Evolutionary conservation across 2,113 vertebrate species (phyloP), one percentile per base, ranked within the genome.

Genomic region (Hypocryptadius cinnamomeus): DNA sequence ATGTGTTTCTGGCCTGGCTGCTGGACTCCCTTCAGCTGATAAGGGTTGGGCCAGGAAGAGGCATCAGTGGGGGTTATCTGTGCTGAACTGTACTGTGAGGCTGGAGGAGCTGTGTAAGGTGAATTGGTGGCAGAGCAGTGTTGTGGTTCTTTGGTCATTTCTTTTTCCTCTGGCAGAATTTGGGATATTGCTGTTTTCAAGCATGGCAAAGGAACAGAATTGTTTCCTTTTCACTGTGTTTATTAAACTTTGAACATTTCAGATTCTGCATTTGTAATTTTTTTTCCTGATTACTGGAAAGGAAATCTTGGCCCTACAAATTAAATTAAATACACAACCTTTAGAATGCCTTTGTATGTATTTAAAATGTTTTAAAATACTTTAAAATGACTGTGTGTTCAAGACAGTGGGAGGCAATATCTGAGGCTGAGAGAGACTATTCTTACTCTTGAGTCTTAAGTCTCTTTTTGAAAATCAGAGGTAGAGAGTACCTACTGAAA

Each of bases 321-420:
- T 37, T 40, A 17, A 37, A 19, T 11, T 3, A 28, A 65, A 27
- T 10, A 54, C 2, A 9, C 21, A 77, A 16, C 8, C 1, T 80
- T 91, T 31, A 57, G 73, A 87, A 28, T 47, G 37, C 9, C 42
- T 64, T 4, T 12, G 11, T 53, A 4, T 33, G 14, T 15, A 45
- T 45, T 45, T 72, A 54, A 63, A 53, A 31, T 47, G 9, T 2
- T 73, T 84, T 20, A 65, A 57, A 80, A 47, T 72, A 33, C 11
- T 56, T 59, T 7, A 7, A 25, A 64, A 57, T 24, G 53, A 45
- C 8, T 5, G 9, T 37, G 18, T 63, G 9, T 40, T 63, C 7
- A 63, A 35, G 45, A 31, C 7, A 27, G 51, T n/a, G 16, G 0
- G 2, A 3, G 2, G 2, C 4, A 25, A 27, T 53, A 3, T 51